Percentiles rank a stretch among this genome's conserved stretches.
These are phyloP conservation scores for Calliopum simillimum DNA, from an alignment of 2,888 invertebrate species.

Conservation along the genomic window DNA sequence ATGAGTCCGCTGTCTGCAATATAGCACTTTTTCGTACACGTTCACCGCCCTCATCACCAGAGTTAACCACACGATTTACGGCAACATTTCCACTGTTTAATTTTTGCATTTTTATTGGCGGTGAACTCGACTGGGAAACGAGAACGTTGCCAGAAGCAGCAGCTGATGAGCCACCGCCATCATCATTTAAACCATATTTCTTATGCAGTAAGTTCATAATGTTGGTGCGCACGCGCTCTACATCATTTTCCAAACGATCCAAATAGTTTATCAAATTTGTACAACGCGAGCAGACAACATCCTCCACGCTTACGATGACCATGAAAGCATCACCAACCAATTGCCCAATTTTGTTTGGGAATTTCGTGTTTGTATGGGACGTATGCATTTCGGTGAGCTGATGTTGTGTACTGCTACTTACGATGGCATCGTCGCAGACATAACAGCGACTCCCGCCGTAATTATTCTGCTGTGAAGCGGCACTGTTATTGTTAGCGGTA, in stretches of 20 bases:
- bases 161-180: slow-evolving; percentile 44
- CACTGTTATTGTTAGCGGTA: slow-evolving; percentile 32
- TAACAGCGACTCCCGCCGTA: slow-evolving; percentile 60
- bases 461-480: slow-evolving; percentile 49
- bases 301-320: slow-evolving; percentile 68
- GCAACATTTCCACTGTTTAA: slow-evolving; percentile 57
- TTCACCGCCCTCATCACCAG: slow-evolving; percentile 52
- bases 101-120: slow-evolving; percentile 65
- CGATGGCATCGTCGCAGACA: slow-evolving; percentile 66
- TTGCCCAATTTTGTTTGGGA: slow-evolving; percentile 69
- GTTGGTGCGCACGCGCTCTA: slow-evolving; percentile 65
- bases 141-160: slow-evolving; percentile 24
- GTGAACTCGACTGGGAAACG: slow-evolving; percentile 49
- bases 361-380: slow-evolving; percentile 66
- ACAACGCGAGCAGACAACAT: slow-evolving; percentile 68
- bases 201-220: slow-evolving; percentile 65
- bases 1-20: slow-evolving; percentile 38
- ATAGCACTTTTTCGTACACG: slow-evolving; percentile 55
- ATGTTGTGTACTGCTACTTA: slow-evolving; percentile 58
- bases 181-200: slow-evolving; percentile 66
- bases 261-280: slow-evolving; percentile 67
- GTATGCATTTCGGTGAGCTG: slow-evolving; percentile 65
- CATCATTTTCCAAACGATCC: slow-evolving; percentile 68
- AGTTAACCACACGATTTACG: slow-evolving; percentile 42
- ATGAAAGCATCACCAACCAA: slow-evolving; percentile 68